These are phyloP conservation scores for Cheilosia urbana DNA, from an alignment of 2,888 invertebrate species.

Conservation along the genomic window DNA sequence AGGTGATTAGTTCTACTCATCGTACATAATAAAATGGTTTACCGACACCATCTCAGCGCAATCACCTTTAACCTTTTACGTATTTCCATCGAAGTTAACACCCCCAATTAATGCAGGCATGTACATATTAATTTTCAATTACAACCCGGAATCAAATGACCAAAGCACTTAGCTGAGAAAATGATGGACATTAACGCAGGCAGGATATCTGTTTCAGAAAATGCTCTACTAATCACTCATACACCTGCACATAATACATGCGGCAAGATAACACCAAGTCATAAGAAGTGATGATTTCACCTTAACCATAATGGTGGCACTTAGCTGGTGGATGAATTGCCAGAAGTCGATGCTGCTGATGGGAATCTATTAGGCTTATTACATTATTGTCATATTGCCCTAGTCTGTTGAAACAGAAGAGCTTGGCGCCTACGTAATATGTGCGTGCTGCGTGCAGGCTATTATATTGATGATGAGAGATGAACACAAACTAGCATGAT, in stretches of 20 bases:
- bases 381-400: constrained; percentile 63
- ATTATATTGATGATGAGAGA: constrained; percentile 44
- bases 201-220: constrained; percentile 59
- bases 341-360: constrained; percentile 44
- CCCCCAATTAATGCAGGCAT: constrained; percentile 17
- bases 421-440: background rate
- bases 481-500: constrained; percentile 42
- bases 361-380: constrained; percentile 66
- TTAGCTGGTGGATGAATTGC: constrained; percentile 44
- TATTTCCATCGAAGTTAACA: background rate
- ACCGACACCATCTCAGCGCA: too few relatives aligned
- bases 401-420: constrained; percentile 23
- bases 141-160: constrained; percentile 47
- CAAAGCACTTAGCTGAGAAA: constrained; percentile 51
- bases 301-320: constrained; percentile 67
- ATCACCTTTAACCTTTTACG: background rate
- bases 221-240: constrained; percentile 59
- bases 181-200: constrained; percentile 47
- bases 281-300: constrained; percentile 66
- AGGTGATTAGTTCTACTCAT: too few relatives aligned
- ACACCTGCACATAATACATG: background rate
- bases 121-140: constrained; percentile 62
- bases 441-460: background rate
- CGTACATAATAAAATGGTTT: too few relatives aligned
- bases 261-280: constrained; percentile 44